Base-by-base conservation (phyloP, 2,888 invertebrate genomes). In the Halictus quadricinctus region DNA sequence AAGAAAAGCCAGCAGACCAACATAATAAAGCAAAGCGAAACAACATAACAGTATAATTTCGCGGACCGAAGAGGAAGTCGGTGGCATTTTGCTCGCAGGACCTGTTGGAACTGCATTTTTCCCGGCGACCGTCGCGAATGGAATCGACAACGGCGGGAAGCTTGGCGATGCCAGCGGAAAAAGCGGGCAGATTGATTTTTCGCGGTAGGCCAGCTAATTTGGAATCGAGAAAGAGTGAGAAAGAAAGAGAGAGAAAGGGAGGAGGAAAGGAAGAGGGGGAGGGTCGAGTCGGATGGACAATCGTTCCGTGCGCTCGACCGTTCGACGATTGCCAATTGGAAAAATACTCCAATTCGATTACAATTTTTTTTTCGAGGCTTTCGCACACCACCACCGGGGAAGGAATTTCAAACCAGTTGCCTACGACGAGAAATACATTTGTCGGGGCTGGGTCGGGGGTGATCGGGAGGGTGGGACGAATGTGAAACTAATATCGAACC, bases 131-230 rank as follows among this genome's bases (percentile, higher is more conserved):
- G 50, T 83, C 78, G 82, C 83, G 86, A 86, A 84, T 90, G 90
- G 81, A 90, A 91, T 89, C 91, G 90, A 90, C 91, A 87, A 89
- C 82, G 81, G 79, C 72, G 82, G 88, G 84, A 84, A 79, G 79
- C 73, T 80, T 83, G 83, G 36, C 84, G 79, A 82, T 74, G 85
- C 84, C 86, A 85, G 70, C 79, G 84, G 88, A 89, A 93, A 87
- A 92, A 88, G 87, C 88, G 91, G 86, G 88, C 88, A 91, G 91
- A 94, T 94, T 94, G 93, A 93, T 94, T 93, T 94, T 94, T 94
- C 93, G 93, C 89, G 94, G 94, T 93, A 88, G 90, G 90, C 89
- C 92, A 88, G 91, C 90, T 93, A 93, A 92, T 92, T 92, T 89
- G 88, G 86, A 85, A 86, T 86, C 80, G 88, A 85, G 79, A 48